Evolutionary conservation across 1,140 invertebrate species (phyloP).

Genomic region (Anoplolepis gracilipes): DNA sequence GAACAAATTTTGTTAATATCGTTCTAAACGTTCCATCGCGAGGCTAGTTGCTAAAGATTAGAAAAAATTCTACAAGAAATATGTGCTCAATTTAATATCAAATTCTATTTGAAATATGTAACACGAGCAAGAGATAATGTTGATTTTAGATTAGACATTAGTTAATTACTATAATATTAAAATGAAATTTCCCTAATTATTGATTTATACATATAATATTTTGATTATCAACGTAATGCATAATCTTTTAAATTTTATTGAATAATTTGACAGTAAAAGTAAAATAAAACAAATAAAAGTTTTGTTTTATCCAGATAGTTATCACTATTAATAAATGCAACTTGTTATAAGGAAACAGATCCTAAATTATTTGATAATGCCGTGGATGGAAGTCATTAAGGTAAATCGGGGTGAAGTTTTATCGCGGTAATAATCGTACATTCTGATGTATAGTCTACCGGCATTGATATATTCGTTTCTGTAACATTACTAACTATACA

Average conservation of each 20-base stretch:
- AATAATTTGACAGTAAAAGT: no score
- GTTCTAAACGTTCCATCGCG: constrained; percentile 6
- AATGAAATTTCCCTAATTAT: not conserved
- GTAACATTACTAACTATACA: constrained; percentile 69
- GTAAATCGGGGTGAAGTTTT: constrained; percentile 54
- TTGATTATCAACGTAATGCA: not conserved
- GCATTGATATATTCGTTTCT: constrained; percentile 73
- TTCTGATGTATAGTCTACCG: constrained; percentile 44
- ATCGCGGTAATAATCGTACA: constrained; percentile 50
- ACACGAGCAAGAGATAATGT: not conserved
- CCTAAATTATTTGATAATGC: constrained; percentile 55
- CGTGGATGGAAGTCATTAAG: constrained; percentile 58
- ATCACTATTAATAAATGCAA: constrained; percentile 44
- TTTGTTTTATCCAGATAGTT: constrained; percentile 28
- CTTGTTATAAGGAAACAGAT: constrained; percentile 24
- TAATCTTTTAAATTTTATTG: not conserved
- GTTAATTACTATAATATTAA: not conserved
- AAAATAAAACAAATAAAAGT: constrained; percentile 35
- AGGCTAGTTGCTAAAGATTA: not conserved
- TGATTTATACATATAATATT: not conserved
- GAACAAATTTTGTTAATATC: constrained; percentile 51
- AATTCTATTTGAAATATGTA: not conserved
- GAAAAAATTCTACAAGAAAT: constrained; percentile 22
- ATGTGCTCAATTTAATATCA: not conserved
- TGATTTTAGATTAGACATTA: not conserved